Conservation (phyloP, 2,797 vertebrate genomes). For the Cyprinodon diabolis region DNA sequence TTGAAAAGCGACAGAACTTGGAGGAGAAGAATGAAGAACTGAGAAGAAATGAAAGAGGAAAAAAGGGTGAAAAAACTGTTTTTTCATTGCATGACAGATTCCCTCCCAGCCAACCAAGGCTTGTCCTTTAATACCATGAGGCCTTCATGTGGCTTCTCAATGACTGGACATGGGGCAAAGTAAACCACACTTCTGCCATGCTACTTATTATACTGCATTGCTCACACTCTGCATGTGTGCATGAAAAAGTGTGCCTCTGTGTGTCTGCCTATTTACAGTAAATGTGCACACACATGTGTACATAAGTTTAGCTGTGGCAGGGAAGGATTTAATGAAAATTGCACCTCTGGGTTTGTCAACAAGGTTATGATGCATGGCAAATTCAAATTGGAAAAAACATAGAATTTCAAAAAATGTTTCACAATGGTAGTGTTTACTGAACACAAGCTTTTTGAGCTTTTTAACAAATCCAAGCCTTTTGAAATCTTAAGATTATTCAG, state of each 20-base stretch:
- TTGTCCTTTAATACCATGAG: slow-evolving; percentile 87
- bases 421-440: not conserved
- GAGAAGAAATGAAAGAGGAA: slow-evolving; percentile 73
- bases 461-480: not conserved
- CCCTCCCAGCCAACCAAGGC: slow-evolving; percentile 85
- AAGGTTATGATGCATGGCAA: slow-evolving; percentile 62
- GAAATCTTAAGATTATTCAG: not conserved
- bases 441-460: not conserved
- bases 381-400: slow-evolving; percentile 6
- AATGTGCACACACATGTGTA: slow-evolving; percentile 36
- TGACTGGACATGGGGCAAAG: slow-evolving; percentile 83
- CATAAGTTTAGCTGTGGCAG: slow-evolving; percentile 56
- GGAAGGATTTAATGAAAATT: slow-evolving; percentile 69
- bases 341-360: slow-evolving; percentile 81
- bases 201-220: slow-evolving; percentile 83
- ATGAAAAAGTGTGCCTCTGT: slow-evolving; percentile 58
- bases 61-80: slow-evolving; percentile 79
- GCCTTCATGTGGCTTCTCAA: slow-evolving; percentile 85
- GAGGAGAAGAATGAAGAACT: slow-evolving; percentile 43
- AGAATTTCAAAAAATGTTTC: slow-evolving; percentile 1
- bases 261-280: slow-evolving; percentile 38
- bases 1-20: slow-evolving; percentile 55
- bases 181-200: slow-evolving; percentile 80
- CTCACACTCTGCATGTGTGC: slow-evolving; percentile 72
- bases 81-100: slow-evolving; percentile 87